Percentiles rank a stretch among this genome's conserved stretches.
Conservation (phyloP, 2,113 vertebrate genomes). For the Otolemur garnettii region DNA sequence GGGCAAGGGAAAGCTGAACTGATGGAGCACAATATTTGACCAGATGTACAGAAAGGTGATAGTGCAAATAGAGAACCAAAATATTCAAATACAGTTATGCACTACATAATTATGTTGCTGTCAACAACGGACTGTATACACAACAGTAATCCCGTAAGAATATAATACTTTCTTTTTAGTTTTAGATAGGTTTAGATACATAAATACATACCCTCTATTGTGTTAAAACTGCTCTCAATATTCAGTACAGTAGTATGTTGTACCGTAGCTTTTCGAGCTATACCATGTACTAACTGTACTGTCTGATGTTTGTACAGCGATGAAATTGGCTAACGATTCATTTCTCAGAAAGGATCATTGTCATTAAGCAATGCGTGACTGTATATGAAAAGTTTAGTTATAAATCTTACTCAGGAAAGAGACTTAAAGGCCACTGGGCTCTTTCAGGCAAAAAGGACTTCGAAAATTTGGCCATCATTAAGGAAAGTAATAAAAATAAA, state of each 20-base stretch:
- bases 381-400: background rate
- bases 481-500: conserved; percentile 52
- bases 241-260: background rate
- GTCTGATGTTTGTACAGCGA: background rate
- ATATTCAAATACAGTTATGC: background rate
- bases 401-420: conserved; percentile 31
- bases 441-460: conserved; percentile 25
- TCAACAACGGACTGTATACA: background rate
- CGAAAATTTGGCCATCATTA: conserved; percentile 47
- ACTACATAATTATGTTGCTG: background rate
- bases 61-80: conserved; percentile 2
- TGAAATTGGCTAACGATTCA: background rate
- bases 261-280: background rate
- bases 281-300: background rate
- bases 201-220: background rate
- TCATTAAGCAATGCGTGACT: background rate
- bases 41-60: background rate
- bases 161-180: background rate
- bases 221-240: background rate
- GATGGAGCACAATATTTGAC: background rate
- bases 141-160: background rate
- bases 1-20: background rate
- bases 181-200: background rate
- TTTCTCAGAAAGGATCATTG: background rate
- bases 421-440: conserved; percentile 2